Evolutionary conservation across 2,113 vertebrate genomes (phyloP).

Genomic region (Uropsilus gracilis): DNA sequence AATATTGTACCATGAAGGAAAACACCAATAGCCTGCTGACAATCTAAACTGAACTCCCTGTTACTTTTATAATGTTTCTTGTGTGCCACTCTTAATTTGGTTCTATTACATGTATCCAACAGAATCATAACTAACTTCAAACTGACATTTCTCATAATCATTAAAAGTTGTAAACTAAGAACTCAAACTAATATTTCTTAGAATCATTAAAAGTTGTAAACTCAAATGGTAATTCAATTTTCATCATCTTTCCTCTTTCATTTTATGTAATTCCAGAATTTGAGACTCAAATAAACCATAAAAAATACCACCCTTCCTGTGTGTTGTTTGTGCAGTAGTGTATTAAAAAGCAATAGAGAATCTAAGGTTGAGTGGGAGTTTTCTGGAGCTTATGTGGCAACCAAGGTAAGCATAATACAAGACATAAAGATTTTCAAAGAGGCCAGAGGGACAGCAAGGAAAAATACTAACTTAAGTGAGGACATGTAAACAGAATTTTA

Average conservation of each 20-base stretch:
- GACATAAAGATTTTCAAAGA: neutral
- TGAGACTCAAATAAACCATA: neutral
- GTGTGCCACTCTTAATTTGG: neutral
- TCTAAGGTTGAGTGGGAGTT: neutral
- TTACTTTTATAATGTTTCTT: neutral
- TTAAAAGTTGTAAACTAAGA: neutral
- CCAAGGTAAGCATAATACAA: neutral
- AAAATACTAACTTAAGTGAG: neutral
- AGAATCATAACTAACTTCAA: slow-evolving; percentile 8
- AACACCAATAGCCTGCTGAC: neutral
- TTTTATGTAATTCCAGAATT: neutral
- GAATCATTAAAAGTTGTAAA: neutral
- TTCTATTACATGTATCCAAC: neutral
- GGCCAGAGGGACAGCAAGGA: neutral
- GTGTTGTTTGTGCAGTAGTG: neutral
- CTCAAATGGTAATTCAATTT: neutral
- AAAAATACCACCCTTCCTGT: neutral
- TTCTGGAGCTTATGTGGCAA: neutral
- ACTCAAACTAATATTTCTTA: neutral
- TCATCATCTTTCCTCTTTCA: neutral
- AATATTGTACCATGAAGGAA: neutral
- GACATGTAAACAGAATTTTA: neutral
- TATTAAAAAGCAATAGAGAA: neutral
- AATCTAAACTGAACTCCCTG: neutral
- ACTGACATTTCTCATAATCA: neutral